These are phyloP conservation scores for Malurus cyaneus DNA, from an alignment of 2,113 vertebrate species.

Conservation along the genomic window DNA sequence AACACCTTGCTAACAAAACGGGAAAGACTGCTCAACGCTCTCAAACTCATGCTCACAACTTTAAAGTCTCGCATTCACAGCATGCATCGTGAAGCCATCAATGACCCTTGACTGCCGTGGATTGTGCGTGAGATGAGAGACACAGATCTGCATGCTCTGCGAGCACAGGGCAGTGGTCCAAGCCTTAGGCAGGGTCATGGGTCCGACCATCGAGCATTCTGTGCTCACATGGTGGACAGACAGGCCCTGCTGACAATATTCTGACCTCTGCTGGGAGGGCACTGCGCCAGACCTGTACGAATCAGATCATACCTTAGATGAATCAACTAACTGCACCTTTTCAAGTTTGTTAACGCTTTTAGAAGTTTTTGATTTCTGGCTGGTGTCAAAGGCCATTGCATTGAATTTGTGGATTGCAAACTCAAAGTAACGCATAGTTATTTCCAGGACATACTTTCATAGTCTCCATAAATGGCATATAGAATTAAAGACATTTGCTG, in stretches of 20 bases:
- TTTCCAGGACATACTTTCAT: neutral
- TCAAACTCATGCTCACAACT: neutral
- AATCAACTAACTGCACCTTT: neutral
- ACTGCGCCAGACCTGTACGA: neutral
- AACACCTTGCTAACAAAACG: too few relatives aligned
- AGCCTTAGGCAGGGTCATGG: neutral
- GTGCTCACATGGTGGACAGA: neutral
- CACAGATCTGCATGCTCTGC: neutral
- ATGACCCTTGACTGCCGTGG: neutral
- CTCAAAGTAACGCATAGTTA: neutral
- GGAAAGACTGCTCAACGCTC: neutral
- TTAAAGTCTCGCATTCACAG: neutral
- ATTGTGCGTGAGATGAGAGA: neutral
- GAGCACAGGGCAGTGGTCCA: accelerated
- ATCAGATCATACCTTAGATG: neutral
- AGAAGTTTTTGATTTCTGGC: neutral
- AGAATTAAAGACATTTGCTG: neutral
- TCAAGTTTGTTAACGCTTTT: neutral
- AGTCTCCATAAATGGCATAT: neutral
- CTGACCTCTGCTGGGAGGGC: neutral
- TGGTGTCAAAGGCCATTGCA: neutral
- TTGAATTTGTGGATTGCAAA: neutral
- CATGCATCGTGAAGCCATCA: neutral
- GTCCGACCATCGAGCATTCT: accelerated
- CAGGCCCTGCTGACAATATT: neutral